Percentiles rank a stretch among this genome's conserved stretches.
phyloP scores from a whole-genome alignment of 1,140 invertebrate genomes.

The Drosophila pseudoobscura region DNA sequence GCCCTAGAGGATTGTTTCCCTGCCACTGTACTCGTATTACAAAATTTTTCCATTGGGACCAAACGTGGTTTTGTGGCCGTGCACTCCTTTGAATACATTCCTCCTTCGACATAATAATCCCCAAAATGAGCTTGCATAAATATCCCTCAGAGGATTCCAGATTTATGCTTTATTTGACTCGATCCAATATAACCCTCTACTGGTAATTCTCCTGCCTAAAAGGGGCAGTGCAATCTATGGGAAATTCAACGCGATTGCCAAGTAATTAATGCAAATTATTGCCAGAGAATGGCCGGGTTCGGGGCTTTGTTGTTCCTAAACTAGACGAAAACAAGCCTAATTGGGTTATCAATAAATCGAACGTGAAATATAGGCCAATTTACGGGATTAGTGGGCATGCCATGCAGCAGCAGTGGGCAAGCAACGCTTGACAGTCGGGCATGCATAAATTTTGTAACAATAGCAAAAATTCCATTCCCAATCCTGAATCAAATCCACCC shows the following conservation, averaged over 20 bases:
- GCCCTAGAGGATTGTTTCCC: too few species aligned
- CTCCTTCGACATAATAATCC: too few species aligned
- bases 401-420: slow-evolving; percentile 10
- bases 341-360: slow-evolving; percentile 66
- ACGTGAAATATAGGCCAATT: slow-evolving; percentile 50
- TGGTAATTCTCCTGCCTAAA: too few species aligned
- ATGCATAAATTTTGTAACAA: slow-evolving; percentile 5
- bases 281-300: slow-evolving; percentile 5
- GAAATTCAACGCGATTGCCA: slow-evolving; percentile 10
- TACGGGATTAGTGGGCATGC: slow-evolving; percentile 26
- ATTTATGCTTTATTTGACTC: too few species aligned
- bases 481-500: slow-evolving; percentile 40
- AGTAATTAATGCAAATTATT: slow-evolving; percentile 51
- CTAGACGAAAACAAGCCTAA: slow-evolving; percentile 47
- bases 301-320: slow-evolving; percentile 32
- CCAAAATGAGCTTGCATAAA: too few species aligned
- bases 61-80: too few species aligned
- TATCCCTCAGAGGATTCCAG: too few species aligned
- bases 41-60: too few species aligned
- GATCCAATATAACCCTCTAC: too few species aligned
- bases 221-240: too few species aligned
- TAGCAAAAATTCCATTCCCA: slow-evolving; percentile 16
- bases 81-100: too few species aligned
- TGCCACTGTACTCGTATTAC: too few species aligned
- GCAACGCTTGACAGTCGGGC: slow-evolving; percentile 11